Evolutionary conservation across 1,140 invertebrate genomes (phyloP), one percentile per base, ranked within the genome.

Genomic region (Papilio helenus): DNA sequence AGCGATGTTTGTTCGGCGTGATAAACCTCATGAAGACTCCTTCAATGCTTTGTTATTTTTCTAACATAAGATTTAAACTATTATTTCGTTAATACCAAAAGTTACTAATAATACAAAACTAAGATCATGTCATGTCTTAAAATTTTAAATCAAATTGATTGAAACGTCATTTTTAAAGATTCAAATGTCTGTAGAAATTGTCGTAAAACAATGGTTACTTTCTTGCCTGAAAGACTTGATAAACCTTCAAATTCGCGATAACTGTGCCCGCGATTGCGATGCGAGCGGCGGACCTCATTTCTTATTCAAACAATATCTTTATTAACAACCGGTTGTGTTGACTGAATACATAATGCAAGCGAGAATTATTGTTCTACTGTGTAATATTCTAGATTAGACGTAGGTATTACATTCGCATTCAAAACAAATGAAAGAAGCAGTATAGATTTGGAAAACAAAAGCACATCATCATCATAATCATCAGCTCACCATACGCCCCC

Each of bases 261-360:
- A 72, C 79, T 80, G 79, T 80, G 29, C 42, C 29, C 51, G 61
- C 61, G 49, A 79, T 85, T 85, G 44, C 49, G 49, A 85, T 85
- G 79, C 83, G 42, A 81, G 49, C 51, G 76, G 72, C 65, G 14
- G 9, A 29, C 61, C 71, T 29, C 39, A 79, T 49, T 80, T 83
- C 79, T 80, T 83, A 81, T 84, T 80, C 81, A 83, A 81, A 86
- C 83, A 84, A 86, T 86, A 84, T 86, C 83, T 86, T 82, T 83
- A 86, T 86, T 84, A 84, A 81, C 84, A 80, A 82, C 85, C 79
- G 79, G 73, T 79, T 77, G 76, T 73, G 76, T 78, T 68, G 0
- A 29, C 34, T 73, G 82, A 85, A 85, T 83, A 74, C 76, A 55
- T 79, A 80, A 85, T 79, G 61, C 61, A 42, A n/a, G 18, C 39